Percentiles rank a stretch among this genome's conserved stretches.
Conservation (phyloP, 2,797 vertebrate genomes). For the Heteromormyrus szaboi region DNA sequence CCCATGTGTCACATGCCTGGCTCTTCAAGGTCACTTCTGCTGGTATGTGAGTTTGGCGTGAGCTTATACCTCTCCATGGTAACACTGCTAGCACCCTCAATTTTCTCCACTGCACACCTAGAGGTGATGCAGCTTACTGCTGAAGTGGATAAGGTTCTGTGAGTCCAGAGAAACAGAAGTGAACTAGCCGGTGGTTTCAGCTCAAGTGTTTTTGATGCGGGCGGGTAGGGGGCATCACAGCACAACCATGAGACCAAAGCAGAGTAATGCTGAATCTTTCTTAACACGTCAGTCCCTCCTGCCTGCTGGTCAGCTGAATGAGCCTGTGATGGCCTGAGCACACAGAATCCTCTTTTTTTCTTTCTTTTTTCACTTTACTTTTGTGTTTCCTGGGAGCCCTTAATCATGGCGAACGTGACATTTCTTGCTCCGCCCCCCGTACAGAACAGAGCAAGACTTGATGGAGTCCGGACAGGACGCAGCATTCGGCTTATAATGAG, state of each 20-base stretch:
- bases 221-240: neutral
- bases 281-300: neutral
- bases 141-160: no score
- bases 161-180: neutral
- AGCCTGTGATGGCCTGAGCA: neutral
- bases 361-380: neutral
- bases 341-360: neutral
- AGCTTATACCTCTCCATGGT: neutral
- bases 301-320: neutral
- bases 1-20: neutral
- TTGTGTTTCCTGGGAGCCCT: neutral
- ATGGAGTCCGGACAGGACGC: neutral
- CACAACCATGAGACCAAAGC: neutral
- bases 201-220: neutral
- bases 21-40: neutral
- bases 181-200: neutral
- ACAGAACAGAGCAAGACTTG: neutral
- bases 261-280: neutral
- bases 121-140: neutral
- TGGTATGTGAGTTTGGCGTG: neutral
- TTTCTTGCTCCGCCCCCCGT: neutral
- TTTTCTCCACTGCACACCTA: neutral
- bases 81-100: neutral
- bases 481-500: neutral
- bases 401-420: neutral